These are phyloP conservation scores for Griposia aprilina DNA, from an alignment of 2,888 invertebrate species.

Conservation along the genomic window DNA sequence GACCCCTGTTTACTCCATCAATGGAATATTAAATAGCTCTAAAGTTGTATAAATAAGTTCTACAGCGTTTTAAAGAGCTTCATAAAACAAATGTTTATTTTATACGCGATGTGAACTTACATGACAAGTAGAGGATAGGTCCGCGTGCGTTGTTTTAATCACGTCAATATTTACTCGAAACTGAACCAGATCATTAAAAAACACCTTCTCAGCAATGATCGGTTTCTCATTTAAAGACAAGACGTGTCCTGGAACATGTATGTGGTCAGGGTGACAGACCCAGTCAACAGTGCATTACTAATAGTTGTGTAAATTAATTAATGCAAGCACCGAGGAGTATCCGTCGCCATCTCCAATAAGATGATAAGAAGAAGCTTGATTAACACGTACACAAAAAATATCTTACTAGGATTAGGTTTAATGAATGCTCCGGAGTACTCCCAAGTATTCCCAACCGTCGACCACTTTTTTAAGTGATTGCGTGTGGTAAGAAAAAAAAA, in stretches of 20 bases:
- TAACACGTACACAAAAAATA: conserved; percentile 36
- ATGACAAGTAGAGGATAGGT: conserved; percentile 15
- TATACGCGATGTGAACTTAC: conserved; percentile 37
- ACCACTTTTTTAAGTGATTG: conserved; percentile 48
- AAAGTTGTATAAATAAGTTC: conserved; percentile 68
- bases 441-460: conserved; percentile 11
- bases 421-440: conserved; percentile 23
- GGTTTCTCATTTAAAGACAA: conserved; percentile 18
- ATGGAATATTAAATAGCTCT: conserved; percentile 83
- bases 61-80: conserved; percentile 46
- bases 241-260: conserved; percentile 25
- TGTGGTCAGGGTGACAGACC: background rate
- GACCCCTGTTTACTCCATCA: conserved; percentile 78
- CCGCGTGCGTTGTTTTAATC: conserved; percentile 46
- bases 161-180: conserved; percentile 50
- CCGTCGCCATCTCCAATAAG: conserved; percentile 15
- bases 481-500: conserved; percentile 57
- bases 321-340: conserved; percentile 36
- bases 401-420: conserved; percentile 37
- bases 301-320: conserved; percentile 46
- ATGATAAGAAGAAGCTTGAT: conserved; percentile 36
- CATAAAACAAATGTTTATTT: conserved; percentile 61
- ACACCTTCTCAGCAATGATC: conserved; percentile 9
- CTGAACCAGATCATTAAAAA: conserved; percentile 52
- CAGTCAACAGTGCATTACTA: conserved; percentile 14